A percentile compares a stretch with the other conserved stretches of the same genome.
Conservation (phyloP, 1,140 invertebrate species). For the Calephelis virginiensis region DNA sequence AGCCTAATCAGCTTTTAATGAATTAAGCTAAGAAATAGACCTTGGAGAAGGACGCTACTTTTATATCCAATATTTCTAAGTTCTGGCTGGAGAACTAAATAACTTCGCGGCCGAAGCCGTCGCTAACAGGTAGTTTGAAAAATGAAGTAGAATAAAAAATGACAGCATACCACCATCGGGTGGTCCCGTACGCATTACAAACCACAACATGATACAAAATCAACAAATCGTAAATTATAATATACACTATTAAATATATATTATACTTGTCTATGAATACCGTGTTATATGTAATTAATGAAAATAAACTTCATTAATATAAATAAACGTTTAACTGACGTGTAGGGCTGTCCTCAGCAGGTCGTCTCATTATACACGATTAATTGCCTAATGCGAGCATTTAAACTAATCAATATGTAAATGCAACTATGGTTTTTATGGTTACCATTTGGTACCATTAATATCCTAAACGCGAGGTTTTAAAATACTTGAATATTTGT, state of each 20-base stretch:
- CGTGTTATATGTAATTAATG: conserved; percentile 10
- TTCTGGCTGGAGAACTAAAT: too few species aligned
- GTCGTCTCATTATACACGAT: conserved; percentile 1
- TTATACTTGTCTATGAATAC: background rate
- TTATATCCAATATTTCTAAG: too few species aligned
- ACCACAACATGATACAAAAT: background rate
- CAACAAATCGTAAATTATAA: conserved; percentile 8
- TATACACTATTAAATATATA: background rate
- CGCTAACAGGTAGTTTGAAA: too few species aligned
- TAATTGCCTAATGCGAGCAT: conserved; percentile 4
- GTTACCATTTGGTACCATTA: background rate
- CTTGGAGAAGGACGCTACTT: too few species aligned
- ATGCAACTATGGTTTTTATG: background rate
- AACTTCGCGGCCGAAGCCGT: too few species aligned
- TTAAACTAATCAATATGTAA: conserved; percentile 1
- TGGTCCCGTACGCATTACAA: background rate
- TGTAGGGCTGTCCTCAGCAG: background rate
- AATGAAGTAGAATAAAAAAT: too few species aligned
- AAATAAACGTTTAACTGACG: background rate
- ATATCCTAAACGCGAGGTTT: too few species aligned
- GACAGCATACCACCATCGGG: too few species aligned
- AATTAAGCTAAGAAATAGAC: too few species aligned
- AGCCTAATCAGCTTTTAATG: too few species aligned
- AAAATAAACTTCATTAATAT: conserved; percentile 12
- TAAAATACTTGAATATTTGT: too few species aligned